A percentile compares a stretch with the other conserved stretches of the same genome.
Evolutionary conservation across 2,113 vertebrate species (phyloP).

Genomic region (Elachura formosa): DNA sequence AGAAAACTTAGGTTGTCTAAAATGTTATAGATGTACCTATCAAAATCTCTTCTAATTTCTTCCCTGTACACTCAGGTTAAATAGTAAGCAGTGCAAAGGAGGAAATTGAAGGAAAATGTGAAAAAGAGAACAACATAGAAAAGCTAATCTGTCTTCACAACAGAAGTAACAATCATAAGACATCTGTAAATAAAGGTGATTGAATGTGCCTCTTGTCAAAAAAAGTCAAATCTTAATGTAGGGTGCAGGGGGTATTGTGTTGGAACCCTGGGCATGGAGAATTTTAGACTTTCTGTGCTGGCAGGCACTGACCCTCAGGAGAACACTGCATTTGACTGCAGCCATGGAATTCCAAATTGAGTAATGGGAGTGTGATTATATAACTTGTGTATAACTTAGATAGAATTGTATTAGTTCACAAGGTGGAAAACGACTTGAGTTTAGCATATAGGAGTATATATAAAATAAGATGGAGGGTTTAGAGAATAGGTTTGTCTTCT

Average conservation of each 20-base stretch:
- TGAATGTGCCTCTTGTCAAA: not conserved
- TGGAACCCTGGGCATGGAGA: too few relatives aligned
- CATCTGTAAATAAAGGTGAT: not conserved
- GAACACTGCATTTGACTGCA: too few relatives aligned
- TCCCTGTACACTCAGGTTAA: not conserved
- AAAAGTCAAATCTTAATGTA: not conserved
- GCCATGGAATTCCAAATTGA: too few relatives aligned
- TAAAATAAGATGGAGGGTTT: too few relatives aligned
- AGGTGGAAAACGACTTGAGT: too few relatives aligned
- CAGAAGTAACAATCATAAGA: not conserved
- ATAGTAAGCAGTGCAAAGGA: not conserved
- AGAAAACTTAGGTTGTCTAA: not conserved
- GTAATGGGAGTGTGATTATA: too few relatives aligned
- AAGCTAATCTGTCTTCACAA: not conserved
- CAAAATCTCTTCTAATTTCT: not conserved
- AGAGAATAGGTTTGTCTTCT: too few relatives aligned
- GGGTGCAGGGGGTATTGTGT: not conserved
- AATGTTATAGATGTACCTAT: not conserved
- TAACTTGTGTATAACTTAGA: too few relatives aligned
- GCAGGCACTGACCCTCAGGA: too few relatives aligned
- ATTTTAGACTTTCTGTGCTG: too few relatives aligned
- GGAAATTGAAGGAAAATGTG: not conserved
- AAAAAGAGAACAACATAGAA: not conserved
- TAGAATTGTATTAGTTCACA: too few relatives aligned
- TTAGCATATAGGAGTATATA: too few relatives aligned